These are phyloP conservation scores for Neoitamus cyanurus DNA, from an alignment of 2,888 invertebrate species.

Conservation along the genomic window DNA sequence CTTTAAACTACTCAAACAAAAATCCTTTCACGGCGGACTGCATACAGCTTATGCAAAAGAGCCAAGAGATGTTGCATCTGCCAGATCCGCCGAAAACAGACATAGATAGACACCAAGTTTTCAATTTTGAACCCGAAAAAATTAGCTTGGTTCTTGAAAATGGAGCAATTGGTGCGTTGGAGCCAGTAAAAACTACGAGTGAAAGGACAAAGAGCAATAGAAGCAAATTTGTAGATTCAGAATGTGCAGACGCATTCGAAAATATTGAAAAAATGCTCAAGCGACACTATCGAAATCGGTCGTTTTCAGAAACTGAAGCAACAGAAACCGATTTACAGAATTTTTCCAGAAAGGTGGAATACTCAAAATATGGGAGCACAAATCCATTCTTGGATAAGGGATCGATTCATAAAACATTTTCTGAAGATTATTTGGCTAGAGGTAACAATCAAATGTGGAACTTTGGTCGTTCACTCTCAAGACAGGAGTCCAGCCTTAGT, in stretches of 20 bases:
- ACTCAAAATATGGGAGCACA: conserved; percentile 55
- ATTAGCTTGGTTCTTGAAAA: conserved; percentile 49
- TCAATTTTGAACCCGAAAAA: conserved; percentile 53
- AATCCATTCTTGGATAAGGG: conserved; percentile 61
- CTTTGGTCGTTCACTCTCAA: conserved; percentile 61
- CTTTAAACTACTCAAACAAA: conserved; percentile 21
- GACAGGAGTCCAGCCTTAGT: conserved; percentile 61
- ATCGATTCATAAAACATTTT: conserved; percentile 65
- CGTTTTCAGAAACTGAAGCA: conserved; percentile 60
- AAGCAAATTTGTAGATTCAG: conserved; percentile 52
- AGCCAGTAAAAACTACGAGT: neutral
- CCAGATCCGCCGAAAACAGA: conserved; percentile 49
- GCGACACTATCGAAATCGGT: conserved; percentile 58
- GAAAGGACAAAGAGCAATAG: neutral
- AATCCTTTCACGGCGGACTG: conserved; percentile 52
- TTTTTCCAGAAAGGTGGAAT: conserved; percentile 57
- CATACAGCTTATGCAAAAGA: neutral
- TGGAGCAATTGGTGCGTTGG: neutral
- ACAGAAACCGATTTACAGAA: conserved; percentile 56
- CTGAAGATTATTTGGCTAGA: conserved; percentile 63
- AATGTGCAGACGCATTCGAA: conserved; percentile 51
- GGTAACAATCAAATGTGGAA: conserved; percentile 57
- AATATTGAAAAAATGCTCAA: conserved; percentile 51
- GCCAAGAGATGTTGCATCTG: neutral
- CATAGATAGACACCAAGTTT: conserved; percentile 50